Base-by-base conservation (phyloP, 2,113 vertebrate species). In the Proterorhinus semilunaris region DNA sequence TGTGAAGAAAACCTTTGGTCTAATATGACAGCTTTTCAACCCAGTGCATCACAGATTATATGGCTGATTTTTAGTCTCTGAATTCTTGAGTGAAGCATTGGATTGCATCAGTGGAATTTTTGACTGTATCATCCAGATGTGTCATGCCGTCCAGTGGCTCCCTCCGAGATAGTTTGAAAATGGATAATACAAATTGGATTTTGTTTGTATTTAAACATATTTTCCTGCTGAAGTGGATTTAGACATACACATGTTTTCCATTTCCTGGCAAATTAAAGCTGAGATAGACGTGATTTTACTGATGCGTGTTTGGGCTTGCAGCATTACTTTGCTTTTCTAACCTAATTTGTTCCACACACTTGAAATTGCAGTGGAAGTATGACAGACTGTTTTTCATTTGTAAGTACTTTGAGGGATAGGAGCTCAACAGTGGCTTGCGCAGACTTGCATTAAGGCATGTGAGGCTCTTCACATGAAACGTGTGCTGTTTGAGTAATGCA, bases 381-480 rank as follows among this genome's bases (percentile, higher is more conserved):
- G 7, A 36, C 13, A 50, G 51, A 53, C 46, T 61, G 3, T 73
- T 21, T 69, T 62, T 44, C 52, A 49, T 62, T 3, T 42, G 46
- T 21, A 7, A 62, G 17, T 11, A 10, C 45, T 63, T 63, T 63
- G 59, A 52, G 11, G 45, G 8, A 9, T 9, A 59, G 47, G 44
- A 16, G 36, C 49, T 55, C 50, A 6, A 5, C 46, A 11, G 48
- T 68, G 62, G 59, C 65, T 21, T 47, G 74, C 55, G 52, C 49
- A 42, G 15, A 66, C 68, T 53, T 70, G 67, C 42, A 27, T 61
- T 59, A 50, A 61, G 43, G 45, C 16, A 6, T 65, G 50, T 65
- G 16, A 42, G 36, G 10, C 57, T 74, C 52, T n/a, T 72, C 11
- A 64, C 72, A 74, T 69, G 10, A 10, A 63, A 45, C 54, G 51